Evolutionary conservation across 2,113 vertebrate species (phyloP).

Genomic region (Otolemur garnettii): DNA sequence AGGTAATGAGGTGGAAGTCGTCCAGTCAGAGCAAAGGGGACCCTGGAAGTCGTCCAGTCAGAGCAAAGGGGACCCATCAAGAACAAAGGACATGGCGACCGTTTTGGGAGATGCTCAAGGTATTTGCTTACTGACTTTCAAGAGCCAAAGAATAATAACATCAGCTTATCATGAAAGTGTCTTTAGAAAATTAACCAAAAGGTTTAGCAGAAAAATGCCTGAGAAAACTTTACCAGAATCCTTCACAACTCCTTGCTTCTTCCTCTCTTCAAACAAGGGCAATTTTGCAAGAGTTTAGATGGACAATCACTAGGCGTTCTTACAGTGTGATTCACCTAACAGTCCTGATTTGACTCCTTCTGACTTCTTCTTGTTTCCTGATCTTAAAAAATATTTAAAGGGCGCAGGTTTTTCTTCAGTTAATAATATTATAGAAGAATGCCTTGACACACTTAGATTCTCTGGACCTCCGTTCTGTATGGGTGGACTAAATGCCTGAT

Average conservation of each 20-base stretch:
- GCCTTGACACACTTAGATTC: not conserved
- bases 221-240: not conserved
- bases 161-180: not conserved
- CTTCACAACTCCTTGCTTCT: not conserved
- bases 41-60: not conserved
- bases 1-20: not conserved
- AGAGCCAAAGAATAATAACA: not conserved
- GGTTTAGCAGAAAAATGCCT: not conserved
- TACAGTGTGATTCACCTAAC: not conserved
- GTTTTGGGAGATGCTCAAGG: not conserved
- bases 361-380: not conserved
- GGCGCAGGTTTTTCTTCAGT: not conserved
- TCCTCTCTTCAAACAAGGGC: not conserved
- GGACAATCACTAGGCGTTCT: not conserved
- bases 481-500: not conserved
- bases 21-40: not conserved
- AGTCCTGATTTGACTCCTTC: not conserved
- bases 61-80: not conserved
- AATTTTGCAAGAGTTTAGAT: not conserved
- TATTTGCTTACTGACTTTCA: not conserved
- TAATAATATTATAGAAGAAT: not conserved
- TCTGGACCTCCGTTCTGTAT: not conserved
- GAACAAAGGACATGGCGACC: not conserved
- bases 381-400: not conserved
- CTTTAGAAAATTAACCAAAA: not conserved